A percentile compares a stretch with the other conserved stretches of the same genome.
These are phyloP conservation scores for Hydra vulgaris DNA, from an alignment of 30 jellyfish, hydroid and myxozoan species.

Conservation along the genomic window DNA sequence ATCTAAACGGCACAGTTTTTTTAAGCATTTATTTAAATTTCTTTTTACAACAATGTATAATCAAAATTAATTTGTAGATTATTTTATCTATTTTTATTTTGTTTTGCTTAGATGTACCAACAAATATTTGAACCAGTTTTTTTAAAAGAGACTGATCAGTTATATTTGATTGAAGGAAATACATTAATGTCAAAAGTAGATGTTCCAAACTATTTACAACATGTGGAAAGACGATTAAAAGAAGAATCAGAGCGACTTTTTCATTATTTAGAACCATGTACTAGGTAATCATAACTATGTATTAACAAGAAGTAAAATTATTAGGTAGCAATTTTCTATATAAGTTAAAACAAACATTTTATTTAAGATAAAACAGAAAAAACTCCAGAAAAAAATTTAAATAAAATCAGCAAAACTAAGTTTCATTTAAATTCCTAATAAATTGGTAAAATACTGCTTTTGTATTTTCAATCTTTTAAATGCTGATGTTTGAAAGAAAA, in stretches of 20 bases:
- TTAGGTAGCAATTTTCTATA: too few relatives aligned
- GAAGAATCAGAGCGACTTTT: conserved; percentile 86
- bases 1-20: too few relatives aligned
- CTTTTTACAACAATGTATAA: too few relatives aligned
- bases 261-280: conserved; percentile 82
- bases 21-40: too few relatives aligned
- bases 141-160: conserved; percentile 62
- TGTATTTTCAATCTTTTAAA: too few relatives aligned
- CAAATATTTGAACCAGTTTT: conserved; percentile 69
- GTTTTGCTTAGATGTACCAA: conserved; percentile 66
- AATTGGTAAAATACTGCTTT: too few relatives aligned
- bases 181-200: conserved; percentile 74
- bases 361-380: not conserved
- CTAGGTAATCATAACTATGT: conserved; percentile 43
- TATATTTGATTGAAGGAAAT: conserved; percentile 88
- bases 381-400: too few relatives aligned
- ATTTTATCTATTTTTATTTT: too few relatives aligned
- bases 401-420: too few relatives aligned
- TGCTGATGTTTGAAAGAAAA: too few relatives aligned
- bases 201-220: conserved; percentile 71
- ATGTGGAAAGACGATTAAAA: conserved; percentile 78
- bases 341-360: too few relatives aligned
- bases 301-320: not conserved
- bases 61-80: not conserved
- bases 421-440: too few relatives aligned